Percentiles rank a stretch among this genome's conserved stretches.
phyloP scores from a whole-genome alignment of 1,140 invertebrate species.

The Gonioctena quinquepunctata region DNA sequence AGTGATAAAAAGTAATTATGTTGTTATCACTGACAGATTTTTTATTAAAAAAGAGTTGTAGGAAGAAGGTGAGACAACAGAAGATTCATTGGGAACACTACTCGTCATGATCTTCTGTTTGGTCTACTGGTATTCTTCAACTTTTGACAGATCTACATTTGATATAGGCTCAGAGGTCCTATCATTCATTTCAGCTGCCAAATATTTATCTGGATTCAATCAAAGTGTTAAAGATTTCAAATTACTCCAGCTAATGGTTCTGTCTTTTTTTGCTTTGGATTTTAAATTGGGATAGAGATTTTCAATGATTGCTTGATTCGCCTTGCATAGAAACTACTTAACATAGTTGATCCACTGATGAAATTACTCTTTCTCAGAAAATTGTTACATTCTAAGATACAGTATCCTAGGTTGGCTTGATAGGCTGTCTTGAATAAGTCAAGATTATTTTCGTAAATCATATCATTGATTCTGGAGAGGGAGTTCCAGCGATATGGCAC shows the following conservation, averaged over 20 bases:
- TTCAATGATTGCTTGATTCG: no score
- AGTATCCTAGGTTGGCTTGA: neutral
- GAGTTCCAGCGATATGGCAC: no score
- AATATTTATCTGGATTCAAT: neutral
- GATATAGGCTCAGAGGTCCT: no score
- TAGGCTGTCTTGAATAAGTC: no score
- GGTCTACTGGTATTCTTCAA: neutral
- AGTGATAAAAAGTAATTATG: no score
- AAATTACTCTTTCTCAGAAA: no score
- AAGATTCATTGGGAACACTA: neutral
- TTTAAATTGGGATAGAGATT: neutral
- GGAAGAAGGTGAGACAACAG: no score
- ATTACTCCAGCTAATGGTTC: no score
- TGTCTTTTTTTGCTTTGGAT: neutral
- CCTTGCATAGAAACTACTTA: neutral
- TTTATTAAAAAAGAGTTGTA: no score
- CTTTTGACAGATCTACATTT: neutral
- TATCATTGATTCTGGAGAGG: neutral
- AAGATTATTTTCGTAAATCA: neutral
- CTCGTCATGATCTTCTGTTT: neutral
- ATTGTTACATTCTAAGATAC: neutral
- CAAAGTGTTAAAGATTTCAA: neutral
- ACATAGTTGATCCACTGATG: neutral
- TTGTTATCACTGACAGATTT: no score
- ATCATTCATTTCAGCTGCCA: neutral